Evolutionary conservation across 2,888 invertebrate genomes (phyloP).

Genomic region (Nesidiocoris tenuis): DNA sequence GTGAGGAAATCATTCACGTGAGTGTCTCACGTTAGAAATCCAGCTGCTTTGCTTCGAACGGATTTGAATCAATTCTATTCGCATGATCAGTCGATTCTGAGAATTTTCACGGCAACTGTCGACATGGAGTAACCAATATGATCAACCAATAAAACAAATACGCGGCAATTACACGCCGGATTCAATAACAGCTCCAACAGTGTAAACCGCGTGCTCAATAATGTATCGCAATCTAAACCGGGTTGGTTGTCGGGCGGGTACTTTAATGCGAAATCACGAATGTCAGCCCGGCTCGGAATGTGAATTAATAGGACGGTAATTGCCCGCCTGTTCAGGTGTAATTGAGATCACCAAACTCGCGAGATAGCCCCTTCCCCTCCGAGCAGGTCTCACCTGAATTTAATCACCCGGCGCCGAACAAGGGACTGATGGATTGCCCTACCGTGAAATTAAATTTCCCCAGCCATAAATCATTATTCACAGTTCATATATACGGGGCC

Average conservation of each 20-base stretch:
- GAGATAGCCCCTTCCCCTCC: not conserved
- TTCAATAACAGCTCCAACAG: too few species aligned
- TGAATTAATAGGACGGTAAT: not conserved
- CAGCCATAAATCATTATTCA: constrained; percentile 22
- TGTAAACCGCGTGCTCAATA: too few species aligned
- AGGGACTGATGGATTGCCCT: constrained; percentile 17
- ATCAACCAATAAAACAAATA: too few species aligned
- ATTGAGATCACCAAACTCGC: not conserved
- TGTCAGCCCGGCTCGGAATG: not conserved
- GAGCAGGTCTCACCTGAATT: not conserved
- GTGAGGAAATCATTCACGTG: too few species aligned
- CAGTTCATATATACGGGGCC: constrained; percentile 8
- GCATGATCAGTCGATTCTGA: too few species aligned
- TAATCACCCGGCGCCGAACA: not conserved
- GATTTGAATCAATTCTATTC: too few species aligned
- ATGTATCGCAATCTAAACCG: too few species aligned
- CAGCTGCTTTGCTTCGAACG: too few species aligned
- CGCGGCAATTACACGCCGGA: too few species aligned
- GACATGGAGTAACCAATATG: too few species aligned
- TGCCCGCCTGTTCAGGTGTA: not conserved
- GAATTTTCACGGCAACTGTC: too few species aligned
- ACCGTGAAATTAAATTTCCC: constrained; percentile 21
- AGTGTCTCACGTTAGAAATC: too few species aligned
- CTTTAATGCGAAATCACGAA: not conserved
- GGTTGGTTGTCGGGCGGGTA: not conserved